Base-by-base conservation (phyloP, 2,888 invertebrate genomes). In the Brenthis ino region DNA sequence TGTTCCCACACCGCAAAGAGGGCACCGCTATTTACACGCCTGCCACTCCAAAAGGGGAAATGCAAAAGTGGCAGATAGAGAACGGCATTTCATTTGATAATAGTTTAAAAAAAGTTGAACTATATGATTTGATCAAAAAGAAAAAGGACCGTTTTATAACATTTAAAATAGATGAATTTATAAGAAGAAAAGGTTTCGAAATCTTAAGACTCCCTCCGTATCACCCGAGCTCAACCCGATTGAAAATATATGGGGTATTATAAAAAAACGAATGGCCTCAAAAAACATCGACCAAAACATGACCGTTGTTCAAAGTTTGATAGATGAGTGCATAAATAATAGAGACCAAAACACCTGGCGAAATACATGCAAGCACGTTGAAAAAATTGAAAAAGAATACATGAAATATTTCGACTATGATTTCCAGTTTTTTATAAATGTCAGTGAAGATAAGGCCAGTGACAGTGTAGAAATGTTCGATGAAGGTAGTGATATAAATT, bases 141-240 rank as follows among this genome's bases (percentile, higher is more conserved):
- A 57, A 72, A 12, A 70, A 70, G 54, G 51, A 70, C 0, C 28
- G 53, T 54, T 64, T 64, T 55, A 58, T 68, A 47, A 66, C 69
- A n/a, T 72, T 56, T 55, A 72, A 69, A 72, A 73, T 74, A 20
- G 73, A 73, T 51, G 70, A 74, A 13, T 55, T 58, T 5, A 64
- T 74, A 20, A 74, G 58, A 57, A 65, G 64, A 13, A 70, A 71
- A 24, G 72, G 68, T 11, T 75, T 73, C 67, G 71, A 72, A 57
- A 58, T 73, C 2, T 37, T 73, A 60, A 57, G 71, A 14, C 53
- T 72, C 13, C 73, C 69, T 13, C 75, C 73, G 13, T 69, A 69
- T 68, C 72, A 75, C 53, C 75, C 75, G 71, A 72, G 57, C 61
- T 75, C 43, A 75, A 75, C 54, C 33, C 73, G 1, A 72, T 73